Base-by-base conservation (phyloP, 2,113 vertebrate genomes). In the Hystrix cristata region DNA sequence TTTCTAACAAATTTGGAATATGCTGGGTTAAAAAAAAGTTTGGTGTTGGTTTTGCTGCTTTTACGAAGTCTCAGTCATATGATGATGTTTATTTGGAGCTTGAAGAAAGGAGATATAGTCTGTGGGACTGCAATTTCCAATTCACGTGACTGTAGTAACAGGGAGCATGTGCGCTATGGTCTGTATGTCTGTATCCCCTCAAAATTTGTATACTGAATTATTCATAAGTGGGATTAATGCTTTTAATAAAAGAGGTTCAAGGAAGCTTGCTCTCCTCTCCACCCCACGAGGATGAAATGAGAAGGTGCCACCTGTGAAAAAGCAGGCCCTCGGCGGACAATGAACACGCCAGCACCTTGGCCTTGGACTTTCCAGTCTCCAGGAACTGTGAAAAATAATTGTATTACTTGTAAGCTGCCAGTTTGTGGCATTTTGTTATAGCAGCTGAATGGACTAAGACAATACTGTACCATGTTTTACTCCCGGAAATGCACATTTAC, bases 1-100 rank as follows among this genome's bases (percentile, higher is more conserved):
- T 81, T 48, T 55, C 48, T 67, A 90, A 83, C 48, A 92, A 64
- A 16, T 92, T 69, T 90, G 27, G 21, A 53, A 72, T 79, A 86
- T 38, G 2, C 11, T 87, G 16, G 55, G 0, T 82, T 83, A 34
- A 92, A 76, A 80, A 60, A 81, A 65, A 8, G 57, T 71, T 87
- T 95, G 55, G 23, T 62, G 74, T 79, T 90, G 51, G 14, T 34
- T 91, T 78, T 34, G 59, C 19, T 76, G 12, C 64, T 96, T 90
- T 90, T 16, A 53, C 34, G 67, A 64, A 80, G 14, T 14, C 19
- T 86, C 34, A 55, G 43, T 78, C n/a, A 67, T 79, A 89, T 64
- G 10, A 31, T 53, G 67, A 62, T 64, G 23, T 23, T 92, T 90
- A 86, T 51, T 84, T 82, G 83, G 57, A 69, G 11, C 34, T 86